phyloP scores from a whole-genome alignment of 2,113 vertebrate species.

The Microtus ochrogaster region DNA sequence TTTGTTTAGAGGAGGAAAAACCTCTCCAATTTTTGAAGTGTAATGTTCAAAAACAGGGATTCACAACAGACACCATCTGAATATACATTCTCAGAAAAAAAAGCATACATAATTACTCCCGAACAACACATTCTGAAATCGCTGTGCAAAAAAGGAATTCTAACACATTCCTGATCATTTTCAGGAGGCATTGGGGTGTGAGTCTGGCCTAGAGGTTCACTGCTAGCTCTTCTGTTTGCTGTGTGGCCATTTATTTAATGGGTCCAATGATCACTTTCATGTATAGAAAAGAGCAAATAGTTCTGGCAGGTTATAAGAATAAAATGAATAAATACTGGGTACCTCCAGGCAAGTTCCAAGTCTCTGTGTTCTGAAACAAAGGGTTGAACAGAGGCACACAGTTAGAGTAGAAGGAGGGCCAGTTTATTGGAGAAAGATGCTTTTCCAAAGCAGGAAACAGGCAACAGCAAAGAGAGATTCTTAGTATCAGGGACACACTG shows the following conservation, averaged over 20 bases:
- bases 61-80: background rate
- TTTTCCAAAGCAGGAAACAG: background rate
- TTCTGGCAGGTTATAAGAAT: background rate
- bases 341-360: background rate
- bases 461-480: background rate
- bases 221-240: background rate
- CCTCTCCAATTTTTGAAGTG: slow-evolving; percentile 1
- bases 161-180: slow-evolving; percentile 3
- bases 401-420: background rate
- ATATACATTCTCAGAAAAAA: slow-evolving; percentile 26
- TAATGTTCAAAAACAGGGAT: background rate
- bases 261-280: background rate
- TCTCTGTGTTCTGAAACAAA: background rate
- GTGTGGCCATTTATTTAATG: background rate
- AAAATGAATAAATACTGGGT: background rate
- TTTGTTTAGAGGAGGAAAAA: slow-evolving; percentile 37
- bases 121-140: background rate
- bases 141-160: background rate
- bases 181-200: background rate
- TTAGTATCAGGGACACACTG: too few relatives aligned
- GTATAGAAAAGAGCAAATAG: background rate
- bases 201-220: background rate
- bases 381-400: background rate
- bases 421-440: background rate
- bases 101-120: background rate